A percentile compares a stretch with the other conserved stretches of the same genome.
Conservation (phyloP, 64 coral and sea anemone species). For the Acropora tenuis region DNA sequence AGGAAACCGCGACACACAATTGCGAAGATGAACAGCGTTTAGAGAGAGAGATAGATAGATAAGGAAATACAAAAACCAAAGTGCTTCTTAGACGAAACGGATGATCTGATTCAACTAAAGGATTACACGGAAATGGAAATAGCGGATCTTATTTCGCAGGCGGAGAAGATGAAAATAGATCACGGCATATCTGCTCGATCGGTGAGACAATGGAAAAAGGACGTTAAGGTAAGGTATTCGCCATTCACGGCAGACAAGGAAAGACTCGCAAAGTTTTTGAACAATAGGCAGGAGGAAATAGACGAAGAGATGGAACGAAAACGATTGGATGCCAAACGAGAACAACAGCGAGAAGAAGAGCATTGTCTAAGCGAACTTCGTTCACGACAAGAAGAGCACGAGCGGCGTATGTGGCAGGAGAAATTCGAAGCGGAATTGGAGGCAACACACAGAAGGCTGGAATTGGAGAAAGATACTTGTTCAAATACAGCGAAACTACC, state of each 20-base stretch:
- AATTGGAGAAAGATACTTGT: background rate
- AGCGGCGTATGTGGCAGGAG: background rate
- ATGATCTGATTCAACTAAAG: constrained; percentile 57
- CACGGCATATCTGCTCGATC: background rate
- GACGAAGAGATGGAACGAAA: background rate
- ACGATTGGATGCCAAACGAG: background rate
- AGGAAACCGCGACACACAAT: background rate
- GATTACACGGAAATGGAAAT: background rate
- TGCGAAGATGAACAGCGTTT: background rate
- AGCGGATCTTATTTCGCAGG: background rate
- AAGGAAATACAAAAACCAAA: background rate
- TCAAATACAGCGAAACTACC: background rate
- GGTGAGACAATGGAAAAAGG: background rate
- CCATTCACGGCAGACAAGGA: background rate
- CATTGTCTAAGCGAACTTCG: background rate
- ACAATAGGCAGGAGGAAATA: background rate
- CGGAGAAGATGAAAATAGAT: background rate
- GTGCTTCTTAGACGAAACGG: constrained; percentile 30
- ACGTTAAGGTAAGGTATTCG: background rate
- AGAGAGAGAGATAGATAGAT: background rate
- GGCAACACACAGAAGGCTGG: background rate
- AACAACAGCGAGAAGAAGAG: background rate
- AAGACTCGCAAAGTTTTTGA: background rate
- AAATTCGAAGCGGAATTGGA: background rate
- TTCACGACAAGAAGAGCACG: background rate